Percentiles rank a stretch among this genome's conserved stretches.
phyloP scores from a whole-genome alignment of 2,113 vertebrate genomes.

The Scatophagus argus region DNA sequence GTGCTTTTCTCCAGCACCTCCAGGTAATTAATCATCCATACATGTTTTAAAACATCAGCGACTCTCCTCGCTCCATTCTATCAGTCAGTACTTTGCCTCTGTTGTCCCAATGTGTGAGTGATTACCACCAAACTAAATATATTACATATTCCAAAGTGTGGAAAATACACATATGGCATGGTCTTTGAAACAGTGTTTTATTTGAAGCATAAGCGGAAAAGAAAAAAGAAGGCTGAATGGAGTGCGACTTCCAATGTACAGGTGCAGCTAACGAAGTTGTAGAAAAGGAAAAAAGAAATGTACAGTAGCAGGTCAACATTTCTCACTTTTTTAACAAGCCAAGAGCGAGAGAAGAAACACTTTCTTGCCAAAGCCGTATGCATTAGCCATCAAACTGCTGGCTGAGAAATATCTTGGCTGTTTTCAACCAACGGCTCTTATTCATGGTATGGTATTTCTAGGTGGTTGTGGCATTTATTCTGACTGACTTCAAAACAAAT shows the following conservation, averaged over 20 bases:
- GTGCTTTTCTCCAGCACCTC: slow-evolving; percentile 78
- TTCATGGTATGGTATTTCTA: slow-evolving; percentile 16
- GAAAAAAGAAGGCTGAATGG: slow-evolving; percentile 60
- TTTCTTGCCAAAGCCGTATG: slow-evolving; percentile 48
- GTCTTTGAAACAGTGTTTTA: slow-evolving; percentile 79
- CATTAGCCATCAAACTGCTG: slow-evolving; percentile 42
- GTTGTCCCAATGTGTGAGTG: slow-evolving; percentile 79
- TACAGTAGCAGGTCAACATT: slow-evolving; percentile 67
- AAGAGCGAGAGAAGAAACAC: slow-evolving; percentile 29
- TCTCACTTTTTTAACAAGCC: slow-evolving; percentile 66
- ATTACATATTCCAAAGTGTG: slow-evolving; percentile 81
- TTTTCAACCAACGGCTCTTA: neutral
- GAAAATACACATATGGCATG: slow-evolving; percentile 80
- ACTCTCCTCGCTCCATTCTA: slow-evolving; percentile 68
- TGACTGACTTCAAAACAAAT: slow-evolving; percentile 29
- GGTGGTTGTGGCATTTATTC: slow-evolving; percentile 24
- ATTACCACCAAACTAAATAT: slow-evolving; percentile 81
- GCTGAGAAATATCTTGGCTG: slow-evolving; percentile 35
- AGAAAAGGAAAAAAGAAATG: slow-evolving; percentile 61
- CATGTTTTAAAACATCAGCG: slow-evolving; percentile 83
- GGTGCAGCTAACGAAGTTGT: slow-evolving; percentile 72
- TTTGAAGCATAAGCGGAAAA: slow-evolving; percentile 78
- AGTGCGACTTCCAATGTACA: slow-evolving; percentile 70
- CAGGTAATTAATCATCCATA: slow-evolving; percentile 85
- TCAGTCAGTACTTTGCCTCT: slow-evolving; percentile 77